Base-by-base conservation (phyloP, 2,888 invertebrate species). In the Micoletzkya japonica region DNA sequence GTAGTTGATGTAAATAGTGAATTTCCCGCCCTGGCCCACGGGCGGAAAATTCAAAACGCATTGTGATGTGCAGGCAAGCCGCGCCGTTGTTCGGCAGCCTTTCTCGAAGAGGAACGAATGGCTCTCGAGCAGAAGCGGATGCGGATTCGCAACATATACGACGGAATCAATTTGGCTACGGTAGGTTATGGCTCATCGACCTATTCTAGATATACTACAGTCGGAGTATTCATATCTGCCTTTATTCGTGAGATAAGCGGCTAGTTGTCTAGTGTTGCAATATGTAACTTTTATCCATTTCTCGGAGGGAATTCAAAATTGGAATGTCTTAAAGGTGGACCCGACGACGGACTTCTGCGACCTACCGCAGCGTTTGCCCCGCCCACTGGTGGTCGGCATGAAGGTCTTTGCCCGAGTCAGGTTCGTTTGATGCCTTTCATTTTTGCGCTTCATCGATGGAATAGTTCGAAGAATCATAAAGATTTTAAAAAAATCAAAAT, bases 71-170 rank as follows among this genome's bases (percentile, higher is more conserved):
- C 63, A 74, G 76, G 98, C 0, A 96, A 96, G 85, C 97, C 98
- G 0, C 88, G 98, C 61, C 90, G 97, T 84, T 96, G 93, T 87
- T 94, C 94, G 0, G 91, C 92, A 74, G 92, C 94, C 0, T 98
- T 98, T 86, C 96, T 98, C 87, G 91, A 91, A 77, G 97, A 98
- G 87, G 98, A 98, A 87, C 89, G 97, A 57, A 90, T 90, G 74
- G 93, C 95, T 79, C 88, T 98, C 71, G 93, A 95, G 81, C 90
- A 92, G 52, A 94, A 94, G 87, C 89, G 97, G 28, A 92, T 92
- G 83, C 92, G 95, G 84, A 95, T 98, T 77, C 90, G 97, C 69
- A 91, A 92, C 81, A 89, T 98, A 71, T 97, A 97, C 73, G 75
- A 80, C 52, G 82, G 82, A 32, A 72, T 64, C 2, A 67, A 57